Percentiles rank a stretch among this genome's conserved stretches.
phyloP scores from a whole-genome alignment of 2,888 invertebrate genomes.

The Pristionchus japonicus region DNA sequence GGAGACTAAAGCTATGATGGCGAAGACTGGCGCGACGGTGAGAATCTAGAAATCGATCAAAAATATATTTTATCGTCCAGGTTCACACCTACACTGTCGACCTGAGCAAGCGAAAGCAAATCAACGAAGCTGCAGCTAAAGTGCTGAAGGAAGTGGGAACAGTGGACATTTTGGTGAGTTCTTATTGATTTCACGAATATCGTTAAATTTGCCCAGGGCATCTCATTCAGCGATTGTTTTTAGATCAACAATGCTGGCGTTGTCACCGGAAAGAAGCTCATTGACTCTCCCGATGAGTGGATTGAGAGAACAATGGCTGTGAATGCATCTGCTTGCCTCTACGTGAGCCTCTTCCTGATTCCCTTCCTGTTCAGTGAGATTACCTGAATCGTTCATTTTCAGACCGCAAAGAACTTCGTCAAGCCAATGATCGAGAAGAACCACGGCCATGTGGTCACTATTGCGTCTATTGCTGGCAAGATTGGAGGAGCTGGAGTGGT shows the following conservation, averaged over 20 bases:
- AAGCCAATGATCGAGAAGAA: constrained; percentile 89
- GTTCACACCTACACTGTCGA: constrained; percentile 88
- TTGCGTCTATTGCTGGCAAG: constrained; percentile 88
- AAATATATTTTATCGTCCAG: constrained; percentile 48
- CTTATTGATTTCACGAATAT: too few species aligned
- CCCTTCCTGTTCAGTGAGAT: too few species aligned
- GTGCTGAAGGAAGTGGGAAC: constrained; percentile 83
- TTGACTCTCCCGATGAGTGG: constrained; percentile 88
- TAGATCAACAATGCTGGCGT: constrained; percentile 94
- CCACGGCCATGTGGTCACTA: constrained; percentile 92
- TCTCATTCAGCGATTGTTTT: too few species aligned
- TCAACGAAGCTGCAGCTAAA: constrained; percentile 80
- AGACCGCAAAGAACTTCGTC: constrained; percentile 76
- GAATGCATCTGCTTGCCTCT: constrained; percentile 91
- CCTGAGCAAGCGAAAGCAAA: constrained; percentile 85
- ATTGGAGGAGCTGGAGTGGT: constrained; percentile 81
- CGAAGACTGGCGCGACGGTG: constrained; percentile 60
- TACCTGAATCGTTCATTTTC: background rate
- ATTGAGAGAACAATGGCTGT: constrained; percentile 91
- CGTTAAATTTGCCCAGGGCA: too few species aligned
- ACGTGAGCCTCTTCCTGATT: constrained; percentile 83
- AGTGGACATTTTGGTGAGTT: constrained; percentile 82
- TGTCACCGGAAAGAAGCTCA: constrained; percentile 84
- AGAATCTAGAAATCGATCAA: background rate
- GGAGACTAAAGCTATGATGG: constrained; percentile 85